Evolutionary conservation across 2,888 invertebrate species (phyloP), one percentile per base, ranked within the genome.

Genomic region (Mimachlamys varia): DNA sequence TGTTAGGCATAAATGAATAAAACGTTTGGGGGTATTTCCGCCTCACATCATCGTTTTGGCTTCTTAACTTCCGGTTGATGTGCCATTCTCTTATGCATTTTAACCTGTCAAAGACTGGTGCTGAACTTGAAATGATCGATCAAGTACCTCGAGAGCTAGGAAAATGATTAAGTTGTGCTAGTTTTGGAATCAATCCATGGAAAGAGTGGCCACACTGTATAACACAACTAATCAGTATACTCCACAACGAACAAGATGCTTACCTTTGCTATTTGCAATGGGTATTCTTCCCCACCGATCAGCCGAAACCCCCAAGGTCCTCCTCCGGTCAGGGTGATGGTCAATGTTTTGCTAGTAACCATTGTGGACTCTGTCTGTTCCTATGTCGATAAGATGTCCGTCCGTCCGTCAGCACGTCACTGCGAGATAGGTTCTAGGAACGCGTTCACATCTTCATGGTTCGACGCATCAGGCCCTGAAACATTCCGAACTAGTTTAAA

Each of bases 261-360:
- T 93, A 96, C 96, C 96, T 96, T 96, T 88, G 96, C 95, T 50
- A 96, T 95, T 90, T 95, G 93, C 15, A 96, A 94, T 50, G 96
- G 96, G 89, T 94, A 93, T 44, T 92, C 92, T 7, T 95, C 96
- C 55, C 96, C 96, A 76, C 96, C 96, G 92, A 95, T 94, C 90
- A 96, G 95, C 88, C 96, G 96, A 94, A 96, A 96, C 89, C 96
- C 96, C 96, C 96, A 96, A 27, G 96, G 96, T 33, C 95, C 95
- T 49, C 96, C 96, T 37, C 96, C 96, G 3, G 92, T 94, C 90
- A 96, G 92, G 49, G 94, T 94, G 88, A 96, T 91, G 87, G 89
- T 93, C 89, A 95, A 89, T 89, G 92, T 93, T 88, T 95, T 94
- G 88, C 94, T 95, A 89, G 93, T 94, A 90, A 94, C 95, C 95